These are phyloP conservation scores for Eudemis profundana DNA, from an alignment of 2,888 invertebrate genomes.

Conservation along the genomic window DNA sequence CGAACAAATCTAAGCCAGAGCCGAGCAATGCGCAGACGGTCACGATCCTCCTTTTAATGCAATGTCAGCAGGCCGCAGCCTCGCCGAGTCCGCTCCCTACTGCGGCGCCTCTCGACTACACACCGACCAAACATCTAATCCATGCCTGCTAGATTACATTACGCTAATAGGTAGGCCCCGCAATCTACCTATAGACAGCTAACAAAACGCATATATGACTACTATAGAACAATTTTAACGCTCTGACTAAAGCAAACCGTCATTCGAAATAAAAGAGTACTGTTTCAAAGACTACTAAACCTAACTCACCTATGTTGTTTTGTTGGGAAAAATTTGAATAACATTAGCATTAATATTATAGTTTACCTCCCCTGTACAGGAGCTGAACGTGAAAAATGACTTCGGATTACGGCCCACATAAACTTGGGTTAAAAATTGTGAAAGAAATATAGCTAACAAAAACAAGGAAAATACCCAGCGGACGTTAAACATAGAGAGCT, in stretches of 20 bases:
- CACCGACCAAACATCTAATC: conserved; percentile 51
- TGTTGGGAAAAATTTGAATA: conserved; percentile 28
- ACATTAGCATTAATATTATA: conserved; percentile 36
- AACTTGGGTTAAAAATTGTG: conserved; percentile 44
- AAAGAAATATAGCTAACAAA: conserved; percentile 51
- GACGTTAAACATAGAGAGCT: conserved; percentile 67
- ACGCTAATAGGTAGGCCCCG: conserved; percentile 41
- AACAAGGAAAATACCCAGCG: conserved; percentile 62
- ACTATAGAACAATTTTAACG: conserved; percentile 32
- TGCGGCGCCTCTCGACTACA: conserved; percentile 44
- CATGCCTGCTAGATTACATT: conserved; percentile 50
- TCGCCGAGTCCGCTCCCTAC: conserved; percentile 39
- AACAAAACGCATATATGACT: conserved; percentile 2
- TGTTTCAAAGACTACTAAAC: background rate
- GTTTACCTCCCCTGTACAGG: conserved; percentile 31
- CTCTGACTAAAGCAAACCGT: background rate
- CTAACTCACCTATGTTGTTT: conserved; percentile 13
- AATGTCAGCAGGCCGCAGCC: conserved; percentile 61
- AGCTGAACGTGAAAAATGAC: conserved; percentile 34
- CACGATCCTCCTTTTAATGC: conserved; percentile 77
- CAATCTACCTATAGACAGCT: conserved; percentile 24
- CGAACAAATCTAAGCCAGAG: conserved; percentile 75
- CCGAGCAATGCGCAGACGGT: conserved; percentile 74
- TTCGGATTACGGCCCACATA: conserved; percentile 43
- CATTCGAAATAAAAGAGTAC: background rate